Conservation (phyloP, 2,888 invertebrate species). For the Ceramica pisi region DNA sequence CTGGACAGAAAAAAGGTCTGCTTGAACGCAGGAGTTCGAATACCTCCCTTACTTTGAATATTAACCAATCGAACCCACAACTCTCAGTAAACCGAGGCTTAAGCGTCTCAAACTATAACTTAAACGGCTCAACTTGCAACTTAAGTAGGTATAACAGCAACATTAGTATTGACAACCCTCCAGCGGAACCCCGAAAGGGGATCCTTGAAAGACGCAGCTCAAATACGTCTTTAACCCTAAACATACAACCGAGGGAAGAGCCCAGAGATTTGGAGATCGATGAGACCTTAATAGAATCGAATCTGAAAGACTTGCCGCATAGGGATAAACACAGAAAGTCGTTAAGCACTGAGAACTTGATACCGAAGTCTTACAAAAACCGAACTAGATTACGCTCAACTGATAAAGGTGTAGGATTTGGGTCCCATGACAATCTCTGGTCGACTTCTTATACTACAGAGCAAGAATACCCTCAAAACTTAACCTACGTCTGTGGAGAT, state of each 20-base stretch:
- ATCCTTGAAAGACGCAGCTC: slow-evolving; percentile 94
- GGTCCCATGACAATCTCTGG: slow-evolving; percentile 90
- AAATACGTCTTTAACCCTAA: slow-evolving; percentile 95
- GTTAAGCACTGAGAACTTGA: slow-evolving; percentile 91
- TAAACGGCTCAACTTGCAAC: slow-evolving; percentile 89
- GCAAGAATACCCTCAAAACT: slow-evolving; percentile 81
- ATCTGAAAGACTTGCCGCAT: slow-evolving; percentile 82
- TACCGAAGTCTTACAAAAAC: slow-evolving; percentile 88
- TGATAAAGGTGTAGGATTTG: slow-evolving; percentile 81
- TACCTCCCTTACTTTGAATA: slow-evolving; percentile 96
- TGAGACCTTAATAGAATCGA: slow-evolving; percentile 80
- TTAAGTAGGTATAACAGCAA: slow-evolving; percentile 88
- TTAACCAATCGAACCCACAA: slow-evolving; percentile 86
- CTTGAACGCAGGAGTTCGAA: slow-evolving; percentile 97
- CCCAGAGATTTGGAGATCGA: slow-evolving; percentile 88
- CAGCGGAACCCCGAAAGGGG: slow-evolving; percentile 89
- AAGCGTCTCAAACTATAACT: slow-evolving; percentile 88
- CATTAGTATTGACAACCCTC: slow-evolving; percentile 84
- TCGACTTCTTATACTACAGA: slow-evolving; percentile 84
- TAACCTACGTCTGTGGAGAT: slow-evolving; percentile 87
- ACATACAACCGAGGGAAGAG: slow-evolving; percentile 83
- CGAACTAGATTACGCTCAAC: slow-evolving; percentile 78
- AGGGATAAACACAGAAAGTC: slow-evolving; percentile 90
- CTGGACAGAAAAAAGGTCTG: slow-evolving; percentile 92
- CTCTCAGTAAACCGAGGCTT: slow-evolving; percentile 86